These are phyloP conservation scores for Apotomis betuletana DNA, from an alignment of 2,888 invertebrate species.

Conservation along the genomic window DNA sequence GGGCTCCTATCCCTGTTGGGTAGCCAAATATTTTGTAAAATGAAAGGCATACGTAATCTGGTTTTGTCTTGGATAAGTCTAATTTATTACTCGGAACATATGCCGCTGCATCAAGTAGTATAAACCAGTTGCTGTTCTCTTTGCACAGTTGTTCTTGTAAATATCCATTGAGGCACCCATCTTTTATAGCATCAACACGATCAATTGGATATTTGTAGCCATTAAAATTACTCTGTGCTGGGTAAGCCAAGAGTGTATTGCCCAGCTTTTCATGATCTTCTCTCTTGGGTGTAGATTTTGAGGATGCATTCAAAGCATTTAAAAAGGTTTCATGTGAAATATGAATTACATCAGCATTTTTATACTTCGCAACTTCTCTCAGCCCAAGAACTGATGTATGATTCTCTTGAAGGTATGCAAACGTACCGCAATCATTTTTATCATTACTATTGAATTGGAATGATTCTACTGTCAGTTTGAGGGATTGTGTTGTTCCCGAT, in stretches of 20 bases:
- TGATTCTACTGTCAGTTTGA: constrained; percentile 92
- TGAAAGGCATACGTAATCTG: constrained; percentile 96
- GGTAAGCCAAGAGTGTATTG: constrained; percentile 89
- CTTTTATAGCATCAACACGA: constrained; percentile 86
- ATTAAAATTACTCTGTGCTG: constrained; percentile 97
- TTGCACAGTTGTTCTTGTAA: constrained; percentile 66
- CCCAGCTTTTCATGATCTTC: constrained; percentile 56
- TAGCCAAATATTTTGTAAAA: constrained; percentile 98
- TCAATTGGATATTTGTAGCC: constrained; percentile 94
- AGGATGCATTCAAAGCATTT: constrained; percentile 54
- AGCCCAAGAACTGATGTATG: constrained; percentile 98
- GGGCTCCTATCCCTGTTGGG: constrained; percentile 97
- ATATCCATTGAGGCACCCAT: constrained; percentile 81
- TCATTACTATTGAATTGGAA: constrained; percentile 84
- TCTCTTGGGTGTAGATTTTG: constrained; percentile 40
- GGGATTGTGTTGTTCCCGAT: constrained; percentile 94
- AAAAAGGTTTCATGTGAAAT: constrained; percentile 85
- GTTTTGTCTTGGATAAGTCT: constrained; percentile 87
- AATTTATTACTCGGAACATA: constrained; percentile 90
- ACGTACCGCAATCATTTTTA: constrained; percentile 81
- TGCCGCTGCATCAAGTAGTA: constrained; percentile 93
- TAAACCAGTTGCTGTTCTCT: constrained; percentile 85
- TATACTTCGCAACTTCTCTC: constrained; percentile 87
- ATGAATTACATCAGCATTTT: constrained; percentile 81
- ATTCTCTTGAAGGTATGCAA: constrained; percentile 93